Percentiles rank a stretch among this genome's conserved stretches.
phyloP scores from a whole-genome alignment of 2,888 invertebrate species.

The Branchinecta sandiegonensis region DNA sequence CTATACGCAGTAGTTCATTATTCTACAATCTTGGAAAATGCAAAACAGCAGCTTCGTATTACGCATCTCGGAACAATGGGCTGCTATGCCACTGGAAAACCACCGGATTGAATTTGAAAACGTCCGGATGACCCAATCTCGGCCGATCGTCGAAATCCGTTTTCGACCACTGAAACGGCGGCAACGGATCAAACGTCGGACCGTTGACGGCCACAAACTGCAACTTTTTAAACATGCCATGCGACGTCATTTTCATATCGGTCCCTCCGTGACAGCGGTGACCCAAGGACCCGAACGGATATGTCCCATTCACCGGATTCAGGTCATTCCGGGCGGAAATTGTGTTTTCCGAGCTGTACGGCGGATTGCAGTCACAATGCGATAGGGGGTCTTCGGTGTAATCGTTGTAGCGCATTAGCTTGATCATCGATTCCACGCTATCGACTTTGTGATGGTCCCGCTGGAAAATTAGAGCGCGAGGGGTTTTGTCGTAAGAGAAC shows the following conservation, averaged over 20 bases:
- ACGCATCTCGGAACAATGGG: too few relatives aligned
- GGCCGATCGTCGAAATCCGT: constrained; percentile 43
- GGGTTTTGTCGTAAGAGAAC: constrained; percentile 49
- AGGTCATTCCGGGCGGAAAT: constrained; percentile 55
- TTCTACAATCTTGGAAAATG: too few relatives aligned
- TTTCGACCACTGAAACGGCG: constrained; percentile 62
- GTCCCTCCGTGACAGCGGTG: constrained; percentile 53
- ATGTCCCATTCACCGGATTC: constrained; percentile 53
- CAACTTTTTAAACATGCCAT: constrained; percentile 33
- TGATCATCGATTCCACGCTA: constrained; percentile 45
- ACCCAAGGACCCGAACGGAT: constrained; percentile 50
- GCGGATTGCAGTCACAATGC: constrained; percentile 43
- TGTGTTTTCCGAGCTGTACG: constrained; percentile 55
- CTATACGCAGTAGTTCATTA: too few relatives aligned
- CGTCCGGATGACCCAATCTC: too few relatives aligned
- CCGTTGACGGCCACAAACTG: constrained; percentile 44
- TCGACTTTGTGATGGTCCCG: constrained; percentile 44
- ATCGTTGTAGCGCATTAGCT: constrained; percentile 52
- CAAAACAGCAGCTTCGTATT: too few relatives aligned
- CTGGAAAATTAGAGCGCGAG: constrained; percentile 48
- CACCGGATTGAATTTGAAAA: too few relatives aligned
- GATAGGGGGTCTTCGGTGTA: constrained; percentile 50
- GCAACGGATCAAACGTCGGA: constrained; percentile 46
- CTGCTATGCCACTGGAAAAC: too few relatives aligned
- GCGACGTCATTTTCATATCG: constrained; percentile 49